Percentiles rank a stretch among this genome's conserved stretches.
These are phyloP conservation scores for Agelaius tricolor DNA, from an alignment of 2,113 vertebrate species.

Conservation along the genomic window DNA sequence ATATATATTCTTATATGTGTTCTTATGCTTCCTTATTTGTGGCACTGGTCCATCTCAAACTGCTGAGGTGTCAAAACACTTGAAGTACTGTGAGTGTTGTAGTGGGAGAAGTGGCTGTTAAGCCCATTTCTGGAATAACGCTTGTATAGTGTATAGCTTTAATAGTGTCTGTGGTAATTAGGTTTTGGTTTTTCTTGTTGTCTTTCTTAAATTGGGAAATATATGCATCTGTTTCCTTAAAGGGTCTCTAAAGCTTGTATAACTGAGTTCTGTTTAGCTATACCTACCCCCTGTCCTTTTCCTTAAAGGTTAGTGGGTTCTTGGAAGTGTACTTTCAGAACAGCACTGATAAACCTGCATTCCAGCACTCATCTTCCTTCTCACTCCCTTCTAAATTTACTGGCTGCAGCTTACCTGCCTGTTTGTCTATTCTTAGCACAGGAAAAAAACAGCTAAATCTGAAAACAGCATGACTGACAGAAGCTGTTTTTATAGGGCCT, in stretches of 20 bases:
- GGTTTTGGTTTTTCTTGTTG: neutral
- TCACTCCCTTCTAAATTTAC: neutral
- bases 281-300: fast-evolving
- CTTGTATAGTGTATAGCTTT: neutral
- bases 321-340: neutral
- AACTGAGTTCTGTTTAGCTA: neutral
- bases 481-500: neutral
- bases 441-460: neutral
- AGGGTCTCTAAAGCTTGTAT: neutral
- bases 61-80: neutral
- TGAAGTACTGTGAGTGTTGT: neutral
- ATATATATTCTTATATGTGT: too few species aligned
- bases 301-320: neutral
- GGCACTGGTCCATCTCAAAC: neutral
- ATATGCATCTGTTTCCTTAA: neutral
- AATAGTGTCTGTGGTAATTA: neutral
- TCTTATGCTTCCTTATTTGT: neutral
- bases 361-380: neutral
- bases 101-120: neutral
- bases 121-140: neutral
- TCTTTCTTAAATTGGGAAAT: neutral
- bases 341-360: neutral
- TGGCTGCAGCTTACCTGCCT: neutral
- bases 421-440: neutral
- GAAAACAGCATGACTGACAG: neutral